Evolutionary conservation across 2,113 vertebrate genomes (phyloP).

Genomic region (Gnathonemus longibarbis): DNA sequence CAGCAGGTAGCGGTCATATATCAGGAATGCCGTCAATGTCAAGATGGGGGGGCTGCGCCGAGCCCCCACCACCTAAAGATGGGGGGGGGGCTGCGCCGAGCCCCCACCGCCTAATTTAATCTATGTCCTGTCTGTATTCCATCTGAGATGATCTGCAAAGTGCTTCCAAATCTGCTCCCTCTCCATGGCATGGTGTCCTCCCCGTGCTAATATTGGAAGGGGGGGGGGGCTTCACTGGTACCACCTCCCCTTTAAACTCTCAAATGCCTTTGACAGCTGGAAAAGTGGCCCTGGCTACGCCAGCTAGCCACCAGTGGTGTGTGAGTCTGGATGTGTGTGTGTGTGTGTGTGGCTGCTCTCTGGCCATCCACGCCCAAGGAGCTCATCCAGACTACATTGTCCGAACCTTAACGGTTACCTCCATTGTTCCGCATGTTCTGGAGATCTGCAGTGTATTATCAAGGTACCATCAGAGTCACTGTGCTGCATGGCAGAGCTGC

Average conservation of each 20-base stretch:
- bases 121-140: constrained; percentile 31
- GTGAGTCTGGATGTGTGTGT: neutral
- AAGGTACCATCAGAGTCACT: neutral
- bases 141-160: constrained; percentile 64
- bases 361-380: neutral
- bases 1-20: constrained; percentile 43
- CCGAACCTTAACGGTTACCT: neutral
- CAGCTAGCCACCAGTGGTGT: neutral
- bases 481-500: neutral
- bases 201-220: constrained; percentile 53
- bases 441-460: neutral
- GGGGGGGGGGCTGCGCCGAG: constrained; percentile 37
- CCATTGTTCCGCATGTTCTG: neutral
- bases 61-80: neutral
- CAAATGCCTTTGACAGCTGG: constrained; percentile 63
- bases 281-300: constrained; percentile 47
- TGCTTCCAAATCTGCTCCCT: constrained; percentile 62
- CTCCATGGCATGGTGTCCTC: constrained; percentile 59
- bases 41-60: constrained; percentile 46
- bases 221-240: constrained; percentile 48
- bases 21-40: constrained; percentile 46
- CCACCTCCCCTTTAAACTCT: constrained; percentile 53
- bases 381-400: neutral
- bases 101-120: neutral
- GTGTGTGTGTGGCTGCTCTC: neutral